phyloP scores from a whole-genome alignment of 1,140 invertebrate species.

The Drosophila persimilis region DNA sequence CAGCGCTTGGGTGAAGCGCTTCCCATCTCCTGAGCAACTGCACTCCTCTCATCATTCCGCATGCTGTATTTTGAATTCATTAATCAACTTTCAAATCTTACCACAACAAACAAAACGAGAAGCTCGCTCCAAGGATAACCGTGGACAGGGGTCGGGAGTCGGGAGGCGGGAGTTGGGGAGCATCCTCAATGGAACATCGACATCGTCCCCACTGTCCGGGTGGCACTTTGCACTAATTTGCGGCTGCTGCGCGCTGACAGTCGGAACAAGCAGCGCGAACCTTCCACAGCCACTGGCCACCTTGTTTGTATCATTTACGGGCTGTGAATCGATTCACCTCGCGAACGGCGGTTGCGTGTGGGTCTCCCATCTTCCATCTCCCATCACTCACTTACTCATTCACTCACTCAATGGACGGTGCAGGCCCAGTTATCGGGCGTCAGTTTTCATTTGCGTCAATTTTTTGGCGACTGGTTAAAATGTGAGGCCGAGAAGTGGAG shows the following conservation, averaged over 20 bases:
- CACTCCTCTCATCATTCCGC: slow-evolving; percentile 11
- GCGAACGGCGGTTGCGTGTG: slow-evolving; percentile 51
- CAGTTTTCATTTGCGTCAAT: slow-evolving; percentile 76
- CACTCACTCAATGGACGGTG: neutral
- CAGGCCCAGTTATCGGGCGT: slow-evolving; percentile 53
- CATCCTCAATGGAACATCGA: slow-evolving; percentile 22
- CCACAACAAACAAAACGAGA: slow-evolving; percentile 68
- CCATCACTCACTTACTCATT: slow-evolving; percentile 55
- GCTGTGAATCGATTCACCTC: slow-evolving; percentile 47
- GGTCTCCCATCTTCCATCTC: too few species aligned
- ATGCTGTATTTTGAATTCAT: slow-evolving; percentile 67
- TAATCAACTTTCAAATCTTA: slow-evolving; percentile 82
- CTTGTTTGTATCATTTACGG: slow-evolving; percentile 53
- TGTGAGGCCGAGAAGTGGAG: neutral
- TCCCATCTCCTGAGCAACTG: neutral
- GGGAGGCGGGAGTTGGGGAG: neutral
- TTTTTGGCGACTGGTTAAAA: slow-evolving; percentile 56
- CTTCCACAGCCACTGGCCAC: neutral
- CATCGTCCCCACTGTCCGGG: slow-evolving; percentile 24
- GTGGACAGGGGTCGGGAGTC: neutral
- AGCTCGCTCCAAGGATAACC: slow-evolving; percentile 16
- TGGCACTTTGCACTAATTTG: slow-evolving; percentile 79
- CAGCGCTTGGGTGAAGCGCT: slow-evolving; percentile 6
- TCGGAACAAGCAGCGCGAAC: slow-evolving; percentile 46
- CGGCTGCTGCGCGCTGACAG: slow-evolving; percentile 44